Evolutionary conservation across 2,113 vertebrate species (phyloP).

Genomic region (Ictalurus furcatus): DNA sequence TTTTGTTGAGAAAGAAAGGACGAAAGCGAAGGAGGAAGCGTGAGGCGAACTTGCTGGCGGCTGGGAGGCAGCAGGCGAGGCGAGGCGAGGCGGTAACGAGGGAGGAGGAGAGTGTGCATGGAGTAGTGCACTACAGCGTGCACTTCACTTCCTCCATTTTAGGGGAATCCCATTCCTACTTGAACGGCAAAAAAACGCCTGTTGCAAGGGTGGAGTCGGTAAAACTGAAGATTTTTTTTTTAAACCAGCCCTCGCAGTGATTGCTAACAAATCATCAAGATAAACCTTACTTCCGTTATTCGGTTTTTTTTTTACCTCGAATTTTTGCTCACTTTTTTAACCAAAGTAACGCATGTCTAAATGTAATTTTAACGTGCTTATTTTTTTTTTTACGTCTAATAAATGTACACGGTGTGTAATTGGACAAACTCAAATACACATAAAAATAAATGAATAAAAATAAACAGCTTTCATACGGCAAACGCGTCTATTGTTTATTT

Average conservation of each 20-base stretch:
- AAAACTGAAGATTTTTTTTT: background rate
- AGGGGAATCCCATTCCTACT: constrained; percentile 56
- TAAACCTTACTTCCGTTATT: background rate
- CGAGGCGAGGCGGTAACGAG: constrained; percentile 16
- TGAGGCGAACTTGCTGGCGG: constrained; percentile 53
- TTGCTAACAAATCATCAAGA: background rate
- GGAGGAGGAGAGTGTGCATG: constrained; percentile 46
- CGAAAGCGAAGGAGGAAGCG: constrained; percentile 49
- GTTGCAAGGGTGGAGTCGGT: constrained; percentile 24
- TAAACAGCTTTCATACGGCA: background rate
- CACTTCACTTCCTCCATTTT: constrained; percentile 59
- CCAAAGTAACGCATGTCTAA: background rate
- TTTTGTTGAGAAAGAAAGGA: background rate
- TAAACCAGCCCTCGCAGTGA: too few relatives aligned
- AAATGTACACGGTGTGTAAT: background rate
- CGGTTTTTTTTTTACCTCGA: background rate
- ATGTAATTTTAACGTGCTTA: background rate
- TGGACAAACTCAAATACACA: background rate
- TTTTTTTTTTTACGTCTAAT: background rate
- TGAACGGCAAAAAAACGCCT: constrained; percentile 1
- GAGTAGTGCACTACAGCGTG: constrained; percentile 44
- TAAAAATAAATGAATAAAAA: too few relatives aligned
- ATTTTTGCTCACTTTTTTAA: background rate
- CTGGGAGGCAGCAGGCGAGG: constrained; percentile 48
- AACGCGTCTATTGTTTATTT: background rate